A percentile compares a stretch with the other conserved stretches of the same genome.
These are phyloP conservation scores for Himantopus leucocephalus DNA, from an alignment of 2,113 vertebrate species.

Conservation along the genomic window DNA sequence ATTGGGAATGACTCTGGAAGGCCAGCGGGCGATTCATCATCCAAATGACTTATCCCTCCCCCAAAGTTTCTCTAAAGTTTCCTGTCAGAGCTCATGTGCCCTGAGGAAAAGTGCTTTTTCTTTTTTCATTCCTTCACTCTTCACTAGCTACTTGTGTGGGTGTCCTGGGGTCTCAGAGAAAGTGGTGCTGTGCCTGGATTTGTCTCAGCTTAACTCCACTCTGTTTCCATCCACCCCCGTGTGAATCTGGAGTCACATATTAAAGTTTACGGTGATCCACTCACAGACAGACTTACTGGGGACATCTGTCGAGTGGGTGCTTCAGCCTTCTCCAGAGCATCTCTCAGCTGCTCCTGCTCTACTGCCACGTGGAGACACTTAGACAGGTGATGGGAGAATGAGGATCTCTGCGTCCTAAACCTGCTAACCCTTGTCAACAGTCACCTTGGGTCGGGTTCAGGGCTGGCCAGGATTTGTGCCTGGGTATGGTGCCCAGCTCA, in stretches of 20 bases:
- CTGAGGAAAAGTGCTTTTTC: constrained; percentile 43
- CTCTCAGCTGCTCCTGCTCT: not conserved
- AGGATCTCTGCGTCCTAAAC: not conserved
- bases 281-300: not conserved
- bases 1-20: constrained; percentile 7
- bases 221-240: not conserved
- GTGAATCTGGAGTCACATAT: not conserved
- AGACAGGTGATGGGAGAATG: not conserved
- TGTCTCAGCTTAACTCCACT: not conserved
- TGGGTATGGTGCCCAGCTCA: not conserved
- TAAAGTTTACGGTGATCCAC: not conserved
- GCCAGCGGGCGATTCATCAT: constrained; percentile 20
- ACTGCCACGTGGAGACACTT: not conserved
- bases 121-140: constrained; percentile 30
- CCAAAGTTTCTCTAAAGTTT: constrained; percentile 39
- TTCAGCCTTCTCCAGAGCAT: not conserved
- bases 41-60: constrained; percentile 40
- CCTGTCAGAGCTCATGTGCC: constrained; percentile 39
- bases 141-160: constrained; percentile 7
- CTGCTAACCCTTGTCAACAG: not conserved
- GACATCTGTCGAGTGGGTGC: not conserved
- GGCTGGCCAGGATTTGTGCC: not conserved
- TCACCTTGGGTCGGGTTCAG: not conserved
- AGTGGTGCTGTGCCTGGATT: constrained; percentile 6
- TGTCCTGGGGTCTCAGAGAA: constrained; percentile 12